These are phyloP conservation scores for Aphyosemion australe DNA, from an alignment of 2,113 vertebrate genomes.

Conservation along the genomic window DNA sequence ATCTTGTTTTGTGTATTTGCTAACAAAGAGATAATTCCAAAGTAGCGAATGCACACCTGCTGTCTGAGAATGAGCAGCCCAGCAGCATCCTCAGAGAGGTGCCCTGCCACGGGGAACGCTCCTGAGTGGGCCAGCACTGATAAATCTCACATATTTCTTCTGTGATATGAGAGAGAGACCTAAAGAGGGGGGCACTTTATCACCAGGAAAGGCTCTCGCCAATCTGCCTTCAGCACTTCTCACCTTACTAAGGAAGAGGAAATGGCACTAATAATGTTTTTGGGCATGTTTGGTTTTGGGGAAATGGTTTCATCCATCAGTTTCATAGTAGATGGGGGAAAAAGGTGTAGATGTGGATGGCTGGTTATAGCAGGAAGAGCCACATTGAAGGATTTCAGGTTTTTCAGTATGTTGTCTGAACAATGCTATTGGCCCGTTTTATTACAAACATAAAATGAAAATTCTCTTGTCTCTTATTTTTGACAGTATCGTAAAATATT, in stretches of 20 bases:
- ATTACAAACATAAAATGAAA: slow-evolving; percentile 33
- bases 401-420: slow-evolving; percentile 34
- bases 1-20: slow-evolving; percentile 57
- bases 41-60: slow-evolving; percentile 65
- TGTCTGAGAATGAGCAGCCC: slow-evolving; percentile 54
- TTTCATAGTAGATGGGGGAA: slow-evolving; percentile 62
- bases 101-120: slow-evolving; percentile 49
- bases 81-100: slow-evolving; percentile 48
- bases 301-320: slow-evolving; percentile 84
- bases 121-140: slow-evolving; percentile 70
- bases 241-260: slow-evolving; percentile 79
- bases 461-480: slow-evolving; percentile 31
- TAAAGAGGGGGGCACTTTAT: slow-evolving; percentile 79
- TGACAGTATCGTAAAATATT: slow-evolving; percentile 46
- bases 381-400: slow-evolving; percentile 60
- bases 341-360: slow-evolving; percentile 55
- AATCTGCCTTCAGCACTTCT: slow-evolving; percentile 76
- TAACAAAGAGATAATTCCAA: slow-evolving; percentile 64
- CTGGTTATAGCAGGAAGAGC: slow-evolving; percentile 50
- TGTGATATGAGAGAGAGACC: slow-evolving; percentile 74
- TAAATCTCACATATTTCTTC: slow-evolving; percentile 80
- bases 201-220: slow-evolving; percentile 74
- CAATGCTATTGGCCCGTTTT: slow-evolving; percentile 44
- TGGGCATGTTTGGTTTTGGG: slow-evolving; percentile 82
- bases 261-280: slow-evolving; percentile 82